These are phyloP conservation scores for Belonocnema kinseyi DNA, from an alignment of 1,140 invertebrate genomes.

Conservation along the genomic window DNA sequence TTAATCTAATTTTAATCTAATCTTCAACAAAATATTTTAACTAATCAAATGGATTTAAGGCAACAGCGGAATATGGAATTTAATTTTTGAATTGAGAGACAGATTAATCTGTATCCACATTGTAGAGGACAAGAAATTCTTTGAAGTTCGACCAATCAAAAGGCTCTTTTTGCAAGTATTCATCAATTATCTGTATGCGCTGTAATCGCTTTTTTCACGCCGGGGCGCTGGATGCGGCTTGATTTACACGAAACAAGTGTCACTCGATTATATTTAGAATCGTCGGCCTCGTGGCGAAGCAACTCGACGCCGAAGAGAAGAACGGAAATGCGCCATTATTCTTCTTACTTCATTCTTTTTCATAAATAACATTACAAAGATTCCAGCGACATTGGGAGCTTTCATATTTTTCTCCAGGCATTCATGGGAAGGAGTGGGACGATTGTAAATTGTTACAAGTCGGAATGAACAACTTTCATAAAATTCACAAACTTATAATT, in stretches of 20 bases:
- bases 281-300: constrained; percentile 36
- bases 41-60: too few species aligned
- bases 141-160: neutral
- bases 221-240: constrained; percentile 34
- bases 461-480: neutral
- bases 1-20: too few species aligned
- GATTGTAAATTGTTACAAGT: constrained; percentile 12
- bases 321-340: constrained; percentile 28
- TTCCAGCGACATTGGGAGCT: constrained; percentile 2
- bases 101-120: neutral
- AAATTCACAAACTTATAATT: neutral
- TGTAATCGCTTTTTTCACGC: constrained; percentile 27
- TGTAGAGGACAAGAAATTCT: neutral
- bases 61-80: too few species aligned
- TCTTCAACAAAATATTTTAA: too few species aligned
- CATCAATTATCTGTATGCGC: constrained; percentile 20
- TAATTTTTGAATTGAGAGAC: neutral
- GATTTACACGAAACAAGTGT: constrained; percentile 73
- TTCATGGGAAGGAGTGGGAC: neutral
- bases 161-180: constrained; percentile 3
- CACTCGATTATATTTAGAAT: constrained; percentile 60
- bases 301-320: constrained; percentile 23
- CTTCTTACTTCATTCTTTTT: constrained; percentile 27
- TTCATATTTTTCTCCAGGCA: constrained; percentile 19
- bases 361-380: constrained; percentile 23